Evolutionary conservation across 2,113 vertebrate genomes (phyloP), one percentile per base, ranked within the genome.

Genomic region (Naja naja): DNA sequence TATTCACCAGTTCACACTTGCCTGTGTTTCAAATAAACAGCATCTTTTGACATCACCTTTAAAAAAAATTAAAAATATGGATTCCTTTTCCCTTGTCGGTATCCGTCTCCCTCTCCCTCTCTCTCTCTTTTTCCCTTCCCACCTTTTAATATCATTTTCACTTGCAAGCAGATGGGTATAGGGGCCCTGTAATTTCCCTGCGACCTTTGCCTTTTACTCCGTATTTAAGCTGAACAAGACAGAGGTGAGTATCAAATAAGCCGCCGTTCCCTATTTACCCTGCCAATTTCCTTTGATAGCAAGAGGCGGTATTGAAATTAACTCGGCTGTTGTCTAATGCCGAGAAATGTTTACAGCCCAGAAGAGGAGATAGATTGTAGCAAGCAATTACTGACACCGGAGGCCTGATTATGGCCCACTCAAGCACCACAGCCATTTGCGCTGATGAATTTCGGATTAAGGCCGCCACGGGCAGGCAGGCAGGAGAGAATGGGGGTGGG

Each of bases 281-380:
- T 97, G 98, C 97, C 98, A 98, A 96, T 98, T 98, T 97, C 97
- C 95, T 97, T 97, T 96, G 96, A 97, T 93, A 94, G 95, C 94
- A 81, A 96, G 94, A 96, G 95, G 96, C 95, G 97, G 88, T 97
- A 96, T 97, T 97, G 97, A 98, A 98, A 98, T 98, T 94, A 98
- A 97, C 97, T 94, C 88, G 91, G 96, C 95, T 94, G 94, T 96
- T 96, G 96, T 97, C 97, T 97, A 97, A 96, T 87, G 92, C 54
- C 1, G 93, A 89, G 95, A 96, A 96, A 96, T 90, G 94, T 90
- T 95, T 87, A 60, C 92, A 30, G 87, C 18, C 91, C 39, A 23
- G 3, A 91, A 94, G 96, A 91, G 94, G 95, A 96, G 95, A 95
- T 54, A 94, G 97, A 96, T 96, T 96, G 96, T 95, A 94, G 96